phyloP scores from a whole-genome alignment of 2,888 invertebrate genomes.

The Psylliodes chrysocephalus region DNA sequence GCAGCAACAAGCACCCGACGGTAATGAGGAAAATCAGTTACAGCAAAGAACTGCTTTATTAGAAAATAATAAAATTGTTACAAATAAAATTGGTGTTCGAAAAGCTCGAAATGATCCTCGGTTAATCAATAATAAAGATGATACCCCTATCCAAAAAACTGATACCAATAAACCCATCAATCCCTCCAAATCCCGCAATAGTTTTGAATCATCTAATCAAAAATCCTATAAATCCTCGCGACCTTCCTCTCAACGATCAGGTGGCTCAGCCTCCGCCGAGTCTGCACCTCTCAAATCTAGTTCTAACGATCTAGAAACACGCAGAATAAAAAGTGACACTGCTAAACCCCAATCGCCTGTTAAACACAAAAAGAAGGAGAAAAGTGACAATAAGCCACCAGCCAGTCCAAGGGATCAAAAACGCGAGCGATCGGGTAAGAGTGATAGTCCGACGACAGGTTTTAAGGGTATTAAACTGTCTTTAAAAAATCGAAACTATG shows the following conservation, averaged over 20 bases:
- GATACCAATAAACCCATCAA: conserved; percentile 52
- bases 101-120: conserved; percentile 62
- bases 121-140: conserved; percentile 62
- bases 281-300: conserved; percentile 44
- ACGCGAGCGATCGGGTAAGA: conserved; percentile 40
- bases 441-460: conserved; percentile 39
- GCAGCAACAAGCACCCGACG: conserved; percentile 46
- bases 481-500: conserved; percentile 72
- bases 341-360: conserved; percentile 50
- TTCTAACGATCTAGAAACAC: conserved; percentile 55
- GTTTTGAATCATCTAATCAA: conserved; percentile 33
- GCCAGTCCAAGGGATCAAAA: conserved; percentile 44
- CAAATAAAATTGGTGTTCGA: conserved; percentile 62
- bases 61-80: conserved; percentile 63
- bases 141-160: conserved; percentile 52
- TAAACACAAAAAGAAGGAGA: conserved; percentile 51
- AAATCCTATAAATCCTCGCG: conserved; percentile 35
- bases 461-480: conserved; percentile 71
- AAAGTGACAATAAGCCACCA: conserved; percentile 47
- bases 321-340: conserved; percentile 59
- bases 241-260: conserved; percentile 26
- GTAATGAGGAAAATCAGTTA: conserved; percentile 53
- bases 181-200: conserved; percentile 51
- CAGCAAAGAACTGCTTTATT: conserved; percentile 57
- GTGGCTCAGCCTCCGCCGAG: conserved; percentile 37